A percentile compares a stretch with the other conserved stretches of the same genome.
Conservation (phyloP, 2,113 vertebrate species). For the Sapajus apella region DNA sequence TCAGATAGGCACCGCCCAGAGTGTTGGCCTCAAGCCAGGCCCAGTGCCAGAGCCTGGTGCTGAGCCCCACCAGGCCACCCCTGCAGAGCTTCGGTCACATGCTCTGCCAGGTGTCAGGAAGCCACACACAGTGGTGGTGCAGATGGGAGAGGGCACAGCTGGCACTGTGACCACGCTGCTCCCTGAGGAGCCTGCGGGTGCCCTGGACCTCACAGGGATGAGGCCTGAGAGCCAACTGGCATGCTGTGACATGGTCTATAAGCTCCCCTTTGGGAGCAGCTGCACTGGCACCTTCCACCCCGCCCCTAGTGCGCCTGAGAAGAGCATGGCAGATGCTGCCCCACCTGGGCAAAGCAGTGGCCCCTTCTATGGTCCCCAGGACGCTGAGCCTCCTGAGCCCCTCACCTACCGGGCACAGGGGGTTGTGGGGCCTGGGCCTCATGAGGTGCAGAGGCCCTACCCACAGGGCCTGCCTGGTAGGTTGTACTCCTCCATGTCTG, state of each 20-base stretch:
- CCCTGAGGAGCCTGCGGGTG: slow-evolving; percentile 89
- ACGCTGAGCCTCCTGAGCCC: slow-evolving; percentile 86
- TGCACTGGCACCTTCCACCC: slow-evolving; percentile 93
- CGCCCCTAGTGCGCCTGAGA: slow-evolving; percentile 88
- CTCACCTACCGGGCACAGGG: slow-evolving; percentile 88
- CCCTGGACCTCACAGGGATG: slow-evolving; percentile 94
- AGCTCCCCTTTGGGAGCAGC: slow-evolving; percentile 94
- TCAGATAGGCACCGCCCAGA: slow-evolving; percentile 87
- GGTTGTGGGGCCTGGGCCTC: slow-evolving; percentile 74
- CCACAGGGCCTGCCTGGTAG: slow-evolving; percentile 85
- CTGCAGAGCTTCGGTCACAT: slow-evolving; percentile 92
- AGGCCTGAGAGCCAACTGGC: slow-evolving; percentile 95
- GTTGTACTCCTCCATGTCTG: slow-evolving; percentile 96
- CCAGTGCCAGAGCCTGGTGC: slow-evolving; percentile 85
- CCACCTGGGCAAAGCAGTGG: slow-evolving; percentile 79
- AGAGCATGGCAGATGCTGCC: slow-evolving; percentile 77
- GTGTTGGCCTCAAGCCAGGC: slow-evolving; percentile 86
- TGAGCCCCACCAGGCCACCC: slow-evolving; percentile 88
- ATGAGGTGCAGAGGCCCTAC: slow-evolving; percentile 89
- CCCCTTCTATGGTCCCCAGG: slow-evolving; percentile 84
- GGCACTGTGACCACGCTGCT: slow-evolving; percentile 92
- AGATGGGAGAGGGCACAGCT: slow-evolving; percentile 90
- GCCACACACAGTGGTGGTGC: slow-evolving; percentile 95
- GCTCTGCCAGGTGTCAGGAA: slow-evolving; percentile 88
- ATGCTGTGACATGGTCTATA: slow-evolving; percentile 98